Conservation (phyloP, 2,797 vertebrate species). For the Halcyon chelicuti region DNA sequence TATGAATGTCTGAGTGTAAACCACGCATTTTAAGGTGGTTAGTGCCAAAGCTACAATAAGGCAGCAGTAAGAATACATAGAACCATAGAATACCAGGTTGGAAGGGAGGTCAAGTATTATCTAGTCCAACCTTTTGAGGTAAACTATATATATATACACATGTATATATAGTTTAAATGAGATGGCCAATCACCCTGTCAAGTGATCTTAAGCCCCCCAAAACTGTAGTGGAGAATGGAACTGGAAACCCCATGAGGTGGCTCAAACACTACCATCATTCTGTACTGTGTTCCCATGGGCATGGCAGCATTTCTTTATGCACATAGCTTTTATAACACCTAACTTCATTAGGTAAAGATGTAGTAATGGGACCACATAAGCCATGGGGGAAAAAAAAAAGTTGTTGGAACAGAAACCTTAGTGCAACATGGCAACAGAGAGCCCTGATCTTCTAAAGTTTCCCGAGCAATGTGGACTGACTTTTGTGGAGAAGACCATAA, state of each 20-base stretch:
- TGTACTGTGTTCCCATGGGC: neutral
- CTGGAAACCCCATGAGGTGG: neutral
- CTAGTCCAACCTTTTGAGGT: too few relatives aligned
- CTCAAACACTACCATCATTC: neutral
- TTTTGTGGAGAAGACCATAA: neutral
- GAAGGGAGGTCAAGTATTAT: too few relatives aligned
- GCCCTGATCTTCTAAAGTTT: neutral
- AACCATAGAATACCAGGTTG: too few relatives aligned
- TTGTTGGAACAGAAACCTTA: neutral
- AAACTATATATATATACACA: too few relatives aligned
- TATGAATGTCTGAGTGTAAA: neutral
- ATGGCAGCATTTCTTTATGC: neutral
- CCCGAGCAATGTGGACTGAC: neutral
- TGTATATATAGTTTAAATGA: too few relatives aligned
- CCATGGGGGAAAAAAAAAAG: neutral
- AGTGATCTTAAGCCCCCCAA: neutral
- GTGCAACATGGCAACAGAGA: neutral
- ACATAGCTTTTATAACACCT: neutral
- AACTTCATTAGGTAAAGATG: neutral
- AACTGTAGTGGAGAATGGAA: neutral
- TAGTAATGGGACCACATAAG: neutral
- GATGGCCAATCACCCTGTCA: neutral
- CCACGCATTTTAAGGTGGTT: neutral
- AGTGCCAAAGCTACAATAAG: neutral
- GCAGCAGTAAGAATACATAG: neutral